These are phyloP conservation scores for Sebastes diploproa DNA, from an alignment of 2,797 vertebrate species.

Conservation along the genomic window DNA sequence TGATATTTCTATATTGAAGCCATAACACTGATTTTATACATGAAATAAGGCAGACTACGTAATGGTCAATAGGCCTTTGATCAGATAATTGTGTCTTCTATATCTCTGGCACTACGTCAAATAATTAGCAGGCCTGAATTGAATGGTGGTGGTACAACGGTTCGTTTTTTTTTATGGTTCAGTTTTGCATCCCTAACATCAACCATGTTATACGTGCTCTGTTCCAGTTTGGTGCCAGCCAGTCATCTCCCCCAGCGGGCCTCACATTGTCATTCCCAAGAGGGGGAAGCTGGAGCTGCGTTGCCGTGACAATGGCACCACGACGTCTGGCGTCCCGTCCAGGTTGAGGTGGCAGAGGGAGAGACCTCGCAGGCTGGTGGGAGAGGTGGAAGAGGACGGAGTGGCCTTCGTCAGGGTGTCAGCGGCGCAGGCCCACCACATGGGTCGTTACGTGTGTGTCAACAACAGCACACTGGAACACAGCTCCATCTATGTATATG, in stretches of 20 bases:
- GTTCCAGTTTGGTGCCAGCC: slow-evolving; percentile 75
- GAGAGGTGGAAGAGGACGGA: slow-evolving; percentile 65
- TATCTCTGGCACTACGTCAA: too few relatives aligned
- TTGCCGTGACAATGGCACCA: slow-evolving; percentile 79
- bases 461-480: slow-evolving; percentile 79
- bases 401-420: slow-evolving; percentile 56
- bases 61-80: too few relatives aligned
- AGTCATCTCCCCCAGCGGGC: slow-evolving; percentile 79
- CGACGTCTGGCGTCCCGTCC: slow-evolving; percentile 16
- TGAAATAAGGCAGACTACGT: too few relatives aligned
- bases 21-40: too few relatives aligned
- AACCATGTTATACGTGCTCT: slow-evolving; percentile 31
- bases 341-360: slow-evolving; percentile 86
- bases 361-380: slow-evolving; percentile 73
- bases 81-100: too few relatives aligned
- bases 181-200: background rate
- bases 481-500: slow-evolving; percentile 90
- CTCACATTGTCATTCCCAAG: slow-evolving; percentile 83
- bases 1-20: too few relatives aligned
- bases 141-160: too few relatives aligned
- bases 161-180: too few relatives aligned
- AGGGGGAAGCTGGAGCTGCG: slow-evolving; percentile 82
- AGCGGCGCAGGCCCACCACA: slow-evolving; percentile 77
- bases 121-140: too few relatives aligned
- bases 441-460: slow-evolving; percentile 88